Evolutionary conservation across 2,888 invertebrate genomes (phyloP), one percentile per base, ranked within the genome.

Genomic region (Epicampocera succincta): DNA sequence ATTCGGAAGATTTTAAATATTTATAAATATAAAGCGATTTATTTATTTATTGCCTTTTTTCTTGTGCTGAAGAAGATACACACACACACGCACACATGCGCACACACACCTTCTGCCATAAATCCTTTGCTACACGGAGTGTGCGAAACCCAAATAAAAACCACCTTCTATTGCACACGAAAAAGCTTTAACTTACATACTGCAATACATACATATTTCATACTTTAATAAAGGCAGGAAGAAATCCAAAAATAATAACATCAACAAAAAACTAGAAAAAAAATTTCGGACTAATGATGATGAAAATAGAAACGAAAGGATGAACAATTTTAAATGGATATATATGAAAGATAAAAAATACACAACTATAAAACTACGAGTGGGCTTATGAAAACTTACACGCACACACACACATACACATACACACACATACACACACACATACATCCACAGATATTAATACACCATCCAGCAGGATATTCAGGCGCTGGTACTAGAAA

Each of bases 331-430:
- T 52, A 77, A 66, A 80, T 71, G 76, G 71, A 71, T 65, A 9
- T 33, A 76, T 66, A 63, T 65, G 42, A 46, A 68, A 73, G 33
- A 38, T 15, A 46, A 68, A 76, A 50, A 11, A 42, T 56, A 42
- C 21, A 38, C 48, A 76, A 60, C 58, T 54, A 66, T 69, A 66
- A 78, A 76, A 73, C 77, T 77, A 69, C 69, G 74, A 83, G 71
- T 83, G 82, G 82, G 78, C 83, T 85, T 85, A 84, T 83, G 77
- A 84, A 86, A 84, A 73, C 83, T 75, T 72, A 84, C 84, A 81
- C 75, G 81, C 80, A 81, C 76, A 84, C 84, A 84, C n/a, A 81
- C 54, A 48, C 56, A 83, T n/a, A n/a, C n/a, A n/a, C n/a, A n/a
- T n/a, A n/a, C n/a, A n/a, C n/a, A n/a, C n/a, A n/a, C n/a, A n/a